Percentiles rank a stretch among this genome's conserved stretches.
Evolutionary conservation across 2,113 vertebrate genomes (phyloP).

Genomic region (Megaleporinus macrocephalus): DNA sequence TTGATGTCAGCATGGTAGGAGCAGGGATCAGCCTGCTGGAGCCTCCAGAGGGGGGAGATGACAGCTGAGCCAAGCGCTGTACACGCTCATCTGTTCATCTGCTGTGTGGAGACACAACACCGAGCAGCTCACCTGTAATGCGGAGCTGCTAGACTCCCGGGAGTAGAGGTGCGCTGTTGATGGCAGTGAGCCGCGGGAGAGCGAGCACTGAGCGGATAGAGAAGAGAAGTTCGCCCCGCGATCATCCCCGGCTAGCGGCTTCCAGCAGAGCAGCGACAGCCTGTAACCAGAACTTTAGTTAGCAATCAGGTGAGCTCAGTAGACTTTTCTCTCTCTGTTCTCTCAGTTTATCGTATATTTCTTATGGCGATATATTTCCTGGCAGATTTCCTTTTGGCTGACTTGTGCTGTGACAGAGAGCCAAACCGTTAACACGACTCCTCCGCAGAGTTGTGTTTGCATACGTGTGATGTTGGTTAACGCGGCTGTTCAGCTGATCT

Average conservation of each 20-base stretch:
- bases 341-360: neutral
- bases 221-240: neutral
- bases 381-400: neutral
- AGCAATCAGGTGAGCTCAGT: slow-evolving; percentile 13
- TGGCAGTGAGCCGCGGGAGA: slow-evolving; percentile 19
- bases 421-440: neutral
- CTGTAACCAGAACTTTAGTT: neutral
- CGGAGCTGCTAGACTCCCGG: neutral
- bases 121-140: neutral
- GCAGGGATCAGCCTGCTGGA: neutral
- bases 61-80: slow-evolving; percentile 71
- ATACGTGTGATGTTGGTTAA: neutral
- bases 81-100: slow-evolving; percentile 25
- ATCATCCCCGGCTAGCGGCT: neutral
- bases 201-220: slow-evolving; percentile 10
- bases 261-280: neutral
- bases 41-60: slow-evolving; percentile 52
- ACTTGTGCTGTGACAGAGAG: neutral
- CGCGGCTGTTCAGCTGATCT: neutral
- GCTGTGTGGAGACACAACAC: neutral
- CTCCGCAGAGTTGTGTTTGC: neutral
- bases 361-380: neutral
- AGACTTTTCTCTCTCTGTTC: neutral
- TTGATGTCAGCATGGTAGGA: slow-evolving; percentile 70
- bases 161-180: slow-evolving; percentile 4